Evolutionary conservation across 2,113 vertebrate genomes (phyloP), one percentile per base, ranked within the genome.

Genomic region (Rhinoderma darwinii): DNA sequence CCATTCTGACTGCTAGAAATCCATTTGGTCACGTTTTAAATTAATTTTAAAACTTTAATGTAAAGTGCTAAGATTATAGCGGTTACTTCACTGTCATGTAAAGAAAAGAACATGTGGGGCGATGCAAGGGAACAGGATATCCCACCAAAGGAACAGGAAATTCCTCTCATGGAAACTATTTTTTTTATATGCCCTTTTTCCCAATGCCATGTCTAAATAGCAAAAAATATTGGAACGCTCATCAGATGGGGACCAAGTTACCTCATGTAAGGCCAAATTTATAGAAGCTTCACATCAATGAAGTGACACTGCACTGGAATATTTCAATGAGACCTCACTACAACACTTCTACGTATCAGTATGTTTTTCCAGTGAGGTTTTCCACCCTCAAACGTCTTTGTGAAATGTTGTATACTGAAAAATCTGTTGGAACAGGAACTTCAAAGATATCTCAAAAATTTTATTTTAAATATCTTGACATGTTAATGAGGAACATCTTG

Each of bases 381-480:
- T 78, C 47, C 75, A 77, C 32, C 6, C 56, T 44, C 25, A 20
- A 35, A 80, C 20, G 59, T 56, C 35, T 59, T 80, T 59, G 47
- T 37, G 39, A 61, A 39, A 41, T 61, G n/a, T 81, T 72, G 4
- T 63, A 63, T 37, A 43, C 56, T 27, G 22, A 81, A 12, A 81
- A 43, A 81, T n/a, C 37, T 63, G 54, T 81, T 81, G 35, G 56
- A 63, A 81, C 37, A 81, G 37, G 56, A 61, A 81, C 78, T 81
- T 81, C 56, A 81, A 61, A 81, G 54, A 63, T 63, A n/a, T 63
- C 35, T 27, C 22, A 81, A 43, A 61, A 78, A 78, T 78, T 9
- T 72, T 78, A 47, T 78, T 78, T 78, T 81, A 81, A 81, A 63
- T 81, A 39, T 81, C 37, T 81, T 81, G 37, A 39, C 78, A 43